Conservation (phyloP, 2,797 vertebrate species). For the Garrulus glandarius region DNA sequence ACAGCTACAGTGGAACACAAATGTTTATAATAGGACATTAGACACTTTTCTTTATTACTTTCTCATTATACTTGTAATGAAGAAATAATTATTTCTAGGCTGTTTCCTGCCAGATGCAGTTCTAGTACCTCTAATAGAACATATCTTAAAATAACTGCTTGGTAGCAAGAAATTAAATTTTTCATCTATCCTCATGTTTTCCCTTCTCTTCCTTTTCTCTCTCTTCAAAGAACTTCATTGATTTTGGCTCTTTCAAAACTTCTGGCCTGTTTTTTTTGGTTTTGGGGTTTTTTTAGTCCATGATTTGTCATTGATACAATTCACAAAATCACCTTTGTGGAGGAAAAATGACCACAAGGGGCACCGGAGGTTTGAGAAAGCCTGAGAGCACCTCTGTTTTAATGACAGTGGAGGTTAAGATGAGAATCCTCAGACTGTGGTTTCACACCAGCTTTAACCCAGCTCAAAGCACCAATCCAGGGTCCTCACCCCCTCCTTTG, state of each 20-base stretch:
- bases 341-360: neutral
- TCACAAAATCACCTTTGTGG: neutral
- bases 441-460: neutral
- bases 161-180: neutral
- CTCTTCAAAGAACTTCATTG: neutral
- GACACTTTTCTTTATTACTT: conserved; percentile 42
- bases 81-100: conserved; percentile 52
- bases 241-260: neutral
- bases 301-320: neutral
- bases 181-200: neutral
- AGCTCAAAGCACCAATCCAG: neutral
- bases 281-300: neutral
- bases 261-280: neutral
- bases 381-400: neutral
- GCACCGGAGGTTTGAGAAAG: neutral
- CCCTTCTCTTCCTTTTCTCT: neutral
- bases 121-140: conserved; percentile 41
- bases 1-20: neutral
- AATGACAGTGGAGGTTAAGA: neutral
- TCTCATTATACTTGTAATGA: conserved; percentile 26
- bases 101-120: conserved; percentile 51
- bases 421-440: neutral
- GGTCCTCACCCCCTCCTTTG: neutral
- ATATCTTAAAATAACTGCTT: conserved; percentile 51
- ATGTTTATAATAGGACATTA: conserved; percentile 13